phyloP scores from a whole-genome alignment of 2,888 invertebrate species.

The Epirrita christyi region DNA sequence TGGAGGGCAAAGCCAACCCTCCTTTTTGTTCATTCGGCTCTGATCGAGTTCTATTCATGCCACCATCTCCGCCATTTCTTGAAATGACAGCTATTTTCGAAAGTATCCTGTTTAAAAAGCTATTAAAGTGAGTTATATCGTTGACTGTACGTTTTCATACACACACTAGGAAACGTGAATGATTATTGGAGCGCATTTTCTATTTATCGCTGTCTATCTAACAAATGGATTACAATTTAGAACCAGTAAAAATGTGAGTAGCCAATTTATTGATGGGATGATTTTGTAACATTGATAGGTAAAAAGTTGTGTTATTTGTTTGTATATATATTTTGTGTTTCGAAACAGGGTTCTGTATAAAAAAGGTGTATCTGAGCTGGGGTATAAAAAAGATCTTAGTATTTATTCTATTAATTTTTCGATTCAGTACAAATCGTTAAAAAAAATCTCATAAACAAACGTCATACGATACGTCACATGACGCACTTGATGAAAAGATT shows the following conservation, averaged over 20 bases:
- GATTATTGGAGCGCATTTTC: conserved; percentile 4
- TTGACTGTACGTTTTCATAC: conserved; percentile 10
- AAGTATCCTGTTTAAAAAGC: background rate
- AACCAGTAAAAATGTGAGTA: conserved; percentile 10
- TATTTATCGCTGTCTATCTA: conserved; percentile 17
- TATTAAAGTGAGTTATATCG: background rate
- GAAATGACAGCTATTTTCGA: background rate
- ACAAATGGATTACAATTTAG: conserved; percentile 22
- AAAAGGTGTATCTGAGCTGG: too few species aligned
- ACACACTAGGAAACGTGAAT: conserved; percentile 4
- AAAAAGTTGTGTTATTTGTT: conserved; percentile 9
- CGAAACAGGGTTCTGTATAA: too few species aligned
- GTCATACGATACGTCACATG: too few species aligned
- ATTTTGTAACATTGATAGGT: conserved; percentile 18
- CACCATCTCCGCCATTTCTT: background rate
- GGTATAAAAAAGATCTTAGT: too few species aligned
- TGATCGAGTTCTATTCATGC: background rate
- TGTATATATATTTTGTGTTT: background rate
- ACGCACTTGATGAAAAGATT: too few species aligned
- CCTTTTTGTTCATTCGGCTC: background rate
- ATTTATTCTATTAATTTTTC: too few species aligned
- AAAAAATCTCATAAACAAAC: too few species aligned
- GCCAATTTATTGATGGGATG: conserved; percentile 11
- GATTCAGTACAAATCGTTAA: too few species aligned
- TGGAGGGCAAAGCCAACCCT: background rate